Conservation (phyloP, 1,140 invertebrate species). For the Drosophila rufa region DNA sequence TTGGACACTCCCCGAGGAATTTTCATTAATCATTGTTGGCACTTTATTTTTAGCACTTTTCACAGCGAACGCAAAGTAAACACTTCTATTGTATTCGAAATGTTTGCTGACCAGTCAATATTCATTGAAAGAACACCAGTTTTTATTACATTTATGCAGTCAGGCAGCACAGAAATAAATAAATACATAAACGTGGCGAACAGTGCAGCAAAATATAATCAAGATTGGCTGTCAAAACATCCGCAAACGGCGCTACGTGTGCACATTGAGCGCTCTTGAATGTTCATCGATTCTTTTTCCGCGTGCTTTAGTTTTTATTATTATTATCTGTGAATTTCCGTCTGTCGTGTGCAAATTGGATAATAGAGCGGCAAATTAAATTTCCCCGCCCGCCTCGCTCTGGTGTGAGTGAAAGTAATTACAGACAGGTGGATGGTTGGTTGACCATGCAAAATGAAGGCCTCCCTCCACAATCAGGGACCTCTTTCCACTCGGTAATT, state of each 20-base stretch:
- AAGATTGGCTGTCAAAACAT: conserved; percentile 48
- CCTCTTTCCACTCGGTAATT: neutral
- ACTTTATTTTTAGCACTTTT: conserved; percentile 6
- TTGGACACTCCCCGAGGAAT: conserved; percentile 15
- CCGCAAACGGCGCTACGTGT: conserved; percentile 18
- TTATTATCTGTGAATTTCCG: conserved; percentile 61
- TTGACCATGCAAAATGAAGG: conserved; percentile 11
- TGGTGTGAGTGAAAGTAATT: conserved; percentile 49
- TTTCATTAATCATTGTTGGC: conserved; percentile 34
- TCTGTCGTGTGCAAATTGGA: conserved; percentile 57
- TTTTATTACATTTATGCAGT: conserved; percentile 40
- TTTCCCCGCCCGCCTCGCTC: conserved; percentile 16
- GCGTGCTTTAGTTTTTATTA: conserved; percentile 53
- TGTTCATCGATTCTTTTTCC: conserved; percentile 35
- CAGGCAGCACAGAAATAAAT: conserved; percentile 30
- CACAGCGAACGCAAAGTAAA: conserved; percentile 7
- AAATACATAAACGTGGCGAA: conserved; percentile 13
- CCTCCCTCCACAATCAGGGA: neutral
- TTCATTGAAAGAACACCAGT: conserved; percentile 10
- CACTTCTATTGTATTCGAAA: neutral
- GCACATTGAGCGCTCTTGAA: conserved; percentile 12
- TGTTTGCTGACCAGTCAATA: conserved; percentile 30
- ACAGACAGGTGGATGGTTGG: conserved; percentile 19
- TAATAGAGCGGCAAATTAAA: conserved; percentile 57
- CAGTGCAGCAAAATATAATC: conserved; percentile 43